Base-by-base conservation (phyloP, 2,888 invertebrate species). In the Ennomos quercinarius region DNA sequence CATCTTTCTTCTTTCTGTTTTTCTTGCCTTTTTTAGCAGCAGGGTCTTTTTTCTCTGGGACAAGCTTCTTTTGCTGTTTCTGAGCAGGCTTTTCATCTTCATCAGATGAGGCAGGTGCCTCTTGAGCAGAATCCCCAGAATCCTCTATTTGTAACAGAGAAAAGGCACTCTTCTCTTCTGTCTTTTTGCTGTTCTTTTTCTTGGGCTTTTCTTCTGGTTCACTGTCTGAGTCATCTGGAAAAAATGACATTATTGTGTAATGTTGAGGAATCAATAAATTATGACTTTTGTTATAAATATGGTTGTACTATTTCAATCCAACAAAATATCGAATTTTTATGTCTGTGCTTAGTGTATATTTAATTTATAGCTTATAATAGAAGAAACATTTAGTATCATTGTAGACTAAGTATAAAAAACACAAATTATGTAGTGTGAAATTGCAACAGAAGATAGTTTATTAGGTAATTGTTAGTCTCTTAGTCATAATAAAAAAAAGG, bases 1-100 rank as follows among this genome's bases (percentile, higher is more conserved):
- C 96, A 73, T 95, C 95, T 68, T 95, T 95, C 88, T 95, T 96
- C 76, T 95, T 94, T 77, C 95, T 95, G 5, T 93, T 86, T 83
- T 96, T 96, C 78, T 96, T 96, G 3, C 95, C 94, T 81, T 96
- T 96, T 81, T 96, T 96, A 13, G 94, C 94, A 55, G 84, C 82
- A 54, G 86, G 80, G 66, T 93, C 92, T 72, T 88, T 90, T 66
- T 91, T 93, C 37, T 91, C 89, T 71, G 80, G 87, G 57, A 69
- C 67, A 56, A 76, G 68, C 70, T 87, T 93, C 66, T 90, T 86
- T 67, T 82, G 83, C 45, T 76, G 66, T 77, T 86, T 91, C 76
- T 77, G 75, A 58, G 68, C 81, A 71, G 83, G 78, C 73, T 83
- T 84, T 57, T 91, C 93, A 71, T 92, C 60, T 35, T 61, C 92